A percentile compares a stretch with the other conserved stretches of the same genome.
Conservation (phyloP, 2,113 vertebrate genomes). For the Salvelinus alpinus region DNA sequence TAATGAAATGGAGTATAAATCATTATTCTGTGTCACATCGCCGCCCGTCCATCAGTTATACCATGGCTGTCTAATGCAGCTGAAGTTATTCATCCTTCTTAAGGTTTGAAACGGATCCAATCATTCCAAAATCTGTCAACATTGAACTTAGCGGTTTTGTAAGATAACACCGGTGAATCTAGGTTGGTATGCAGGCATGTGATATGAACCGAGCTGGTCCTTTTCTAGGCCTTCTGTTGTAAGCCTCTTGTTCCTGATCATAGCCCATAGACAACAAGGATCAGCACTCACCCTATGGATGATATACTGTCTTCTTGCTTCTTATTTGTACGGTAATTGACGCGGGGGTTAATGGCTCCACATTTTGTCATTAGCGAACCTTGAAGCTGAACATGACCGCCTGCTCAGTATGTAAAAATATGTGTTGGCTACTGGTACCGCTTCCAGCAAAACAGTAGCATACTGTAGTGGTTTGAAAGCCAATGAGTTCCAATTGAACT, state of each 20-base stretch:
- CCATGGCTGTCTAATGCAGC: constrained; percentile 51
- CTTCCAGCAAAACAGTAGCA: background rate
- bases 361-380: constrained; percentile 22
- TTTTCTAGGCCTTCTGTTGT: background rate
- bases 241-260: background rate
- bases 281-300: background rate
- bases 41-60: constrained; percentile 56
- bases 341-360: constrained; percentile 13
- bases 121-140: constrained; percentile 45
- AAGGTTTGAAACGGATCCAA: constrained; percentile 43
- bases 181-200: background rate
- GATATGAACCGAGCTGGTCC: background rate
- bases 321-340: constrained; percentile 17
- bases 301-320: background rate
- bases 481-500: constrained; percentile 3
- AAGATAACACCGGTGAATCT: background rate
- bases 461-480: constrained; percentile 16
- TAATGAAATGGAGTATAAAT: constrained; percentile 67
- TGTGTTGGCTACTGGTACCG: background rate
- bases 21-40: constrained; percentile 50
- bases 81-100: constrained; percentile 61
- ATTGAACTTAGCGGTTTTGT: constrained; percentile 36
- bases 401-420: constrained; percentile 9
- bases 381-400: constrained; percentile 10
- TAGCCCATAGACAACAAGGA: no score